A percentile compares a stretch with the other conserved stretches of the same genome.
Evolutionary conservation across 1,140 invertebrate genomes (phyloP).

Genomic region (Thalassaphorura encarpata): DNA sequence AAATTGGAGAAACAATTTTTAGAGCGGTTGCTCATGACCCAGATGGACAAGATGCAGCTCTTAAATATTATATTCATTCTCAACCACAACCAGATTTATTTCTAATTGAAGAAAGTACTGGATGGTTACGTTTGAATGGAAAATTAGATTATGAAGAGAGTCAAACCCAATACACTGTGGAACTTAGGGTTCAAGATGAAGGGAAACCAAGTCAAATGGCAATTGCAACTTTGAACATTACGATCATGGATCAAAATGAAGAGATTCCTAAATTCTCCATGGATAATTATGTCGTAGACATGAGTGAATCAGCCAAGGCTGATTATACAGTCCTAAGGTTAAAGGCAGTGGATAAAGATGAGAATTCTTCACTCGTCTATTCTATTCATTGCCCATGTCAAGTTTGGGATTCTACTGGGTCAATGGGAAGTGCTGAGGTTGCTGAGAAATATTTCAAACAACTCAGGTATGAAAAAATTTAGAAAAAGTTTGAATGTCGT

Average conservation of each 20-base stretch:
- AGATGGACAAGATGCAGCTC: slow-evolving; percentile 35
- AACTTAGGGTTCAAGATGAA: slow-evolving; percentile 28
- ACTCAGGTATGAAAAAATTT: slow-evolving; percentile 41
- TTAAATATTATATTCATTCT: slow-evolving; percentile 37
- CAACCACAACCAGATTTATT: slow-evolving; percentile 42
- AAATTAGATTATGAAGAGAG: slow-evolving; percentile 28
- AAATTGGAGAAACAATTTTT: slow-evolving; percentile 30
- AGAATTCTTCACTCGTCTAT: slow-evolving; percentile 55
- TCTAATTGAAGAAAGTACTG: slow-evolving; percentile 35
- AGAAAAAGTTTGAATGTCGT: too few relatives aligned
- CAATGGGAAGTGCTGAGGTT: slow-evolving; percentile 48
- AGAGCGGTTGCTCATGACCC: slow-evolving; percentile 35
- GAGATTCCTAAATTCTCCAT: slow-evolving; percentile 62
- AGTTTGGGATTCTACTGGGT: slow-evolving; percentile 64
- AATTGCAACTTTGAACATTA: slow-evolving; percentile 59
- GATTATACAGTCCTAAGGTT: slow-evolving; percentile 48
- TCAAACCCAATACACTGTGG: slow-evolving; percentile 12
- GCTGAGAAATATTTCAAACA: slow-evolving; percentile 56
- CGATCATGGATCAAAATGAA: slow-evolving; percentile 69
- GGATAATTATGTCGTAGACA: slow-evolving; percentile 53
- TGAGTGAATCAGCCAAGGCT: slow-evolving; percentile 35
- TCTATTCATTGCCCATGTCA: slow-evolving; percentile 55
- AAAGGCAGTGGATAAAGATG: slow-evolving; percentile 57
- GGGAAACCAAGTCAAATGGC: slow-evolving; percentile 49
- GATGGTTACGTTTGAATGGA: slow-evolving; percentile 36